A percentile compares a stretch with the other conserved stretches of the same genome.
phyloP scores from a whole-genome alignment of 1,140 invertebrate species.

The Papilio polytes region DNA sequence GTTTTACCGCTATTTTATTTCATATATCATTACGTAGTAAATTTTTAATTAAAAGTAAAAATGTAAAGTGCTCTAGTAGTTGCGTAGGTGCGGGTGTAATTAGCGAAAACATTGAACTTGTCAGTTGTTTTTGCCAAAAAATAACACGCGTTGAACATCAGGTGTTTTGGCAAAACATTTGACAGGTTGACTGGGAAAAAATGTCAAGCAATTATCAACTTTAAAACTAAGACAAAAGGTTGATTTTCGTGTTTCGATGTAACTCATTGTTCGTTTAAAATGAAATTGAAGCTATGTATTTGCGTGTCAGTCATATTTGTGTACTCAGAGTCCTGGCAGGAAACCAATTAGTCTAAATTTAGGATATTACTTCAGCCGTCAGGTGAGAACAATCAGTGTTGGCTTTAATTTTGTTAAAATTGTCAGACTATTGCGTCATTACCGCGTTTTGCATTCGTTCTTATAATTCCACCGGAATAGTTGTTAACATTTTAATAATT shows the following conservation, averaged over 20 bases:
- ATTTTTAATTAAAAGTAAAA: slow-evolving; percentile 18
- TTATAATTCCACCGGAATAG: not conserved
- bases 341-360: slow-evolving; percentile 50
- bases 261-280: slow-evolving; percentile 7
- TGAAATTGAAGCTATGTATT: slow-evolving; percentile 19
- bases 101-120: slow-evolving; percentile 76
- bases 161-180: slow-evolving; percentile 40
- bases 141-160: slow-evolving; percentile 40
- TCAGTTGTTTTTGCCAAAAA: slow-evolving; percentile 53
- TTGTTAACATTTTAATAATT: not conserved
- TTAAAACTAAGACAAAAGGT: not conserved
- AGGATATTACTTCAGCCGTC: slow-evolving; percentile 38
- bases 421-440: slow-evolving; percentile 24
- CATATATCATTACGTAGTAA: not conserved
- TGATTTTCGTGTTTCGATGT: not conserved
- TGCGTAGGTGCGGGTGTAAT: slow-evolving; percentile 56
- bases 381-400: slow-evolving; percentile 44
- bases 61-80: slow-evolving; percentile 37
- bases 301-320: slow-evolving; percentile 34
- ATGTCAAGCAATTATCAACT: slow-evolving; percentile 11
- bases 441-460: not conserved
- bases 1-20: no score
- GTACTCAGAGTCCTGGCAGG: slow-evolving; percentile 50
- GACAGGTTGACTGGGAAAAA: not conserved
- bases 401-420: not conserved